Base-by-base conservation (phyloP, 2,888 invertebrate species). In the Cryptus viduatorius region DNA sequence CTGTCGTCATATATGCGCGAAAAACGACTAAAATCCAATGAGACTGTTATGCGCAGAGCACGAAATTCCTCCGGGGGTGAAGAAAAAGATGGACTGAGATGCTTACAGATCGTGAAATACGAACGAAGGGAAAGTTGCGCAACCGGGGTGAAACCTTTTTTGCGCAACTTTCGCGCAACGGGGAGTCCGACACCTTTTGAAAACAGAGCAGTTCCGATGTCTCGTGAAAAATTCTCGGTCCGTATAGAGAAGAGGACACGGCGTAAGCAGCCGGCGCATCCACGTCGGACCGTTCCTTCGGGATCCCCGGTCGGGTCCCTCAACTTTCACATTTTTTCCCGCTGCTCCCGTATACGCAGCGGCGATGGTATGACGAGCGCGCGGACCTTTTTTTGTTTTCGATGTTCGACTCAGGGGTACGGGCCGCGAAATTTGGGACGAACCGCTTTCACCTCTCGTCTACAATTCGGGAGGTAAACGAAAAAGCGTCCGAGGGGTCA, bases 311-410 rank as follows among this genome's bases (percentile, higher is more conserved):
- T 8, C 75, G 53, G 56, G 67, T 86, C 86, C 83, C 82, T 76
- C 24, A 90, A 90, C 92, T 92, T 92, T 92, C 92, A 92, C 91
- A 90, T 91, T 91, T 92, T 91, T 90, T 90, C 75, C 75, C 82
- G 67, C 37, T 73, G 80, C 71, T 42, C 72, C 16, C 53, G 53
- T 53, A 16, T 8, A 24, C 12, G 64, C 29, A 42, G 24, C 3
- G 10, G 44, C 59, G 14, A 53, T 19, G 31, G 48, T 37, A 37
- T 1, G 29, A 73, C 5, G 29, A 73, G 42, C 46, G 29, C 46
- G 29, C 46, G 46, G 53, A 37, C 42, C 73, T 83, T 83, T 82
- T 82, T 82, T 84, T 79, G 64, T 48, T 76, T 84, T 76, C 65
- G 65, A 68, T 19, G 72, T 82, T 61, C 75, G 84, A 81, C 80